Evolutionary conservation across 2,888 invertebrate species (phyloP).

Genomic region (Lampropteryx suffumata): DNA sequence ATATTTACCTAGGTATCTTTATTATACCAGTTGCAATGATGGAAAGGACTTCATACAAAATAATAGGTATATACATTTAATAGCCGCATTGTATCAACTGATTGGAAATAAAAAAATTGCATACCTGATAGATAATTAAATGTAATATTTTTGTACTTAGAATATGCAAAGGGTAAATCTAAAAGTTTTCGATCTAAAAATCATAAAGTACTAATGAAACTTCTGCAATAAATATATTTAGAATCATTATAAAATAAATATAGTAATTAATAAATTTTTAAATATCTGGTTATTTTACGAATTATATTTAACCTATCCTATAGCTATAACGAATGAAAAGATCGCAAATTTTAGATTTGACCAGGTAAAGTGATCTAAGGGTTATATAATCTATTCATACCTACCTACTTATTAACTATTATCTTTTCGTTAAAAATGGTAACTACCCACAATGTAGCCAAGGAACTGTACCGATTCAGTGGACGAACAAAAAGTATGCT

Average conservation of each 20-base stretch:
- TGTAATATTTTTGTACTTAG: slow-evolving; percentile 82
- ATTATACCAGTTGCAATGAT: slow-evolving; percentile 76
- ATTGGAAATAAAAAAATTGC: slow-evolving; percentile 42
- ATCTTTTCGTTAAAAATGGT: slow-evolving; percentile 12
- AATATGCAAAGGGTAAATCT: slow-evolving; percentile 54
- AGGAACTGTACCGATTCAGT: slow-evolving; percentile 53
- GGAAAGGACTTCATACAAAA: slow-evolving; percentile 77
- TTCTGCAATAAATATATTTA: slow-evolving; percentile 25
- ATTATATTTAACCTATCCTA: slow-evolving; percentile 2
- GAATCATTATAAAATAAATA: slow-evolving; percentile 14
- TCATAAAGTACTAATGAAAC: slow-evolving; percentile 23
- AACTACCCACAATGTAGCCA: slow-evolving; percentile 31
- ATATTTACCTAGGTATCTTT: slow-evolving; percentile 42
- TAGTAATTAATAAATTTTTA: slow-evolving; percentile 18
- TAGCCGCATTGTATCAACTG: slow-evolving; percentile 12
- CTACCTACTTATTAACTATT: background rate
- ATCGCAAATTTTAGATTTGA: slow-evolving; percentile 21
- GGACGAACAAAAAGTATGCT: slow-evolving; percentile 68
- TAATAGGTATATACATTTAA: slow-evolving; percentile 35
- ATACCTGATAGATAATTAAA: slow-evolving; percentile 66
- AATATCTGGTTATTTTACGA: slow-evolving; percentile 13
- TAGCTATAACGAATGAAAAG: background rate
- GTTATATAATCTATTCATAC: too few species aligned
- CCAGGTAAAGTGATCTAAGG: too few species aligned
- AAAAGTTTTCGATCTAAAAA: slow-evolving; percentile 40